Conservation (phyloP, 2,888 invertebrate species). For the Temnothorax unifasciatus region DNA sequence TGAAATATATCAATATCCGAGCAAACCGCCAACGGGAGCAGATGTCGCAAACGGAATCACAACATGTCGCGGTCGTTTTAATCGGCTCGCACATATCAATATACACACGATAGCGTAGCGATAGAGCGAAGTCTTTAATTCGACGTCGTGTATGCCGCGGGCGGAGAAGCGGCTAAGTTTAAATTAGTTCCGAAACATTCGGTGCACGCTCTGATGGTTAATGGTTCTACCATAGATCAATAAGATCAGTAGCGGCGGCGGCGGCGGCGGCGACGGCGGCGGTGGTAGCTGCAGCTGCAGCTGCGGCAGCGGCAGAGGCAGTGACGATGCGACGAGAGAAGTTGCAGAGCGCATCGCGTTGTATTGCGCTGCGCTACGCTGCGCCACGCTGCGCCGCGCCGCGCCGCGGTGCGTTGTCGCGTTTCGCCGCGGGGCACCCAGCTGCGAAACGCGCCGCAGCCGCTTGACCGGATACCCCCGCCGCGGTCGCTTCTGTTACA, state of each 20-base stretch:
- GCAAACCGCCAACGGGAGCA: slow-evolving; percentile 14
- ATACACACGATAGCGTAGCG: slow-evolving; percentile 35
- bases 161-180: slow-evolving; percentile 79
- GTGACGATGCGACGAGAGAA: slow-evolving; percentile 25
- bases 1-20: slow-evolving; percentile 30
- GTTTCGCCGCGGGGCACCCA: slow-evolving; percentile 39
- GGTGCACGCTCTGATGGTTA: slow-evolving; percentile 77
- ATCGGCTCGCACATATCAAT: slow-evolving; percentile 38
- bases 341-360: slow-evolving; percentile 6
- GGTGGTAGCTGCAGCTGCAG: not conserved
- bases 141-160: slow-evolving; percentile 67
- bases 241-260: slow-evolving; percentile 52
- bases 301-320: slow-evolving; percentile 14
- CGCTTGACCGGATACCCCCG: slow-evolving; percentile 44
- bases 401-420: slow-evolving; percentile 28
- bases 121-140: slow-evolving; percentile 71
- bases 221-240: slow-evolving; percentile 78
- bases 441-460: slow-evolving; percentile 47
- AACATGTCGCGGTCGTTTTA: slow-evolving; percentile 36
- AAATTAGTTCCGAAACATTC: slow-evolving; percentile 85
- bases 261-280: not conserved
- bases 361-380: slow-evolving; percentile 1
- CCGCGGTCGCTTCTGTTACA: slow-evolving; percentile 15
- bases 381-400: slow-evolving; percentile 3
- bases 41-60: slow-evolving; percentile 26